A percentile compares a stretch with the other conserved stretches of the same genome.
phyloP scores from a whole-genome alignment of 2,888 invertebrate genomes.

The Chrysopilus asiliformis region DNA sequence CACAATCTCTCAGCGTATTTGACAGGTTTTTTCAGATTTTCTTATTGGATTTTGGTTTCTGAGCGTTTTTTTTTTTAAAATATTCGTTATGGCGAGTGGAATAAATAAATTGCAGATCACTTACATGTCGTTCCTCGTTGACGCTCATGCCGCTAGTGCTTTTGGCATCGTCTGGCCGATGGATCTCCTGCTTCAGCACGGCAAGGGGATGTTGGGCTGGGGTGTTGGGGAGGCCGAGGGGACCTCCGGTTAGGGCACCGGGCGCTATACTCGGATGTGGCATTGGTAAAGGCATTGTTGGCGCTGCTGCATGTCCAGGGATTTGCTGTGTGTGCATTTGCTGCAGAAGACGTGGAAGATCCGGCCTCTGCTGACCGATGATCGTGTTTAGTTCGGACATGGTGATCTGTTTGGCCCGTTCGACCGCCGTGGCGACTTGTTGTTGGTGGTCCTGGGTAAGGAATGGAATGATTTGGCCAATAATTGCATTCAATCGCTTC shows the following conservation, averaged over 20 bases:
- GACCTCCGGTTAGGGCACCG: conserved; percentile 41
- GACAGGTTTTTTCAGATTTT: too few species aligned
- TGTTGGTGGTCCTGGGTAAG: conserved; percentile 84
- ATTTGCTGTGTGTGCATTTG: conserved; percentile 87
- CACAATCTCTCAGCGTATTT: too few species aligned
- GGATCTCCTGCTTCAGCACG: conserved; percentile 66
- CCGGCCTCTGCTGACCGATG: conserved; percentile 82
- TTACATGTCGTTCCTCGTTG: conserved; percentile 32
- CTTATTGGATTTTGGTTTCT: too few species aligned
- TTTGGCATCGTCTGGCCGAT: conserved; percentile 61
- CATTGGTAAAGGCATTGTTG: conserved; percentile 53
- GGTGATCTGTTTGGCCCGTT: conserved; percentile 88
- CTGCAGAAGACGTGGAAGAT: conserved; percentile 69
- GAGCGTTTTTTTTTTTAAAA: too few species aligned
- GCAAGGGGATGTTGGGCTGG: conserved; percentile 62
- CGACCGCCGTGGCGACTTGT: conserved; percentile 85
- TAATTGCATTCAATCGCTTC: conserved; percentile 84
- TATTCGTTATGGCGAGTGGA: neutral
- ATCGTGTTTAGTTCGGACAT: conserved; percentile 90
- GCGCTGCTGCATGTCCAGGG: conserved; percentile 56
- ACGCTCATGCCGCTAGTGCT: conserved; percentile 47
- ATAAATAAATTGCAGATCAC: conserved; percentile 1
- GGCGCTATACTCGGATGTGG: conserved; percentile 48
- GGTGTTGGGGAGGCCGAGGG: conserved; percentile 47
- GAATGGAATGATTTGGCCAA: conserved; percentile 86